Evolutionary conservation across 2,888 invertebrate species (phyloP).

Genomic region (Notocelia uddmanniana): DNA sequence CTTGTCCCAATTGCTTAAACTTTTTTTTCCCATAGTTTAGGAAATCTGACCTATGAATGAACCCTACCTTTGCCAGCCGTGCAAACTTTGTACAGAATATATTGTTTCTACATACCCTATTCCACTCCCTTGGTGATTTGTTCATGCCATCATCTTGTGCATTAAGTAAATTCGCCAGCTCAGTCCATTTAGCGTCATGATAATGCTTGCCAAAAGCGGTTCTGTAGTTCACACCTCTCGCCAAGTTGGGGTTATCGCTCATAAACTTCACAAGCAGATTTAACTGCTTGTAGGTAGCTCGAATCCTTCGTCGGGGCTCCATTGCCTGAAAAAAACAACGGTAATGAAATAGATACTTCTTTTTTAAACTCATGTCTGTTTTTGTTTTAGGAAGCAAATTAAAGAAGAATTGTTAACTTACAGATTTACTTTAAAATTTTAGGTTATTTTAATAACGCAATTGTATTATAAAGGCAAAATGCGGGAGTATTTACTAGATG

Average conservation of each 20-base stretch:
- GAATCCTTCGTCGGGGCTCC: slow-evolving; percentile 21
- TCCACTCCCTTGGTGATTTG: slow-evolving; percentile 35
- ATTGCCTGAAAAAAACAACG: neutral
- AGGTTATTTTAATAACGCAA: neutral
- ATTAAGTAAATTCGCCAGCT: slow-evolving; percentile 29
- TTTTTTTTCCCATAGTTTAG: too few relatives aligned
- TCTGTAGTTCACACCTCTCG: slow-evolving; percentile 28
- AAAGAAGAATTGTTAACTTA: neutral
- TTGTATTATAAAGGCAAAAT: neutral
- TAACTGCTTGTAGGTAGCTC: slow-evolving; percentile 26
- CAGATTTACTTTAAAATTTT: neutral
- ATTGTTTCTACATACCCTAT: slow-evolving; percentile 16
- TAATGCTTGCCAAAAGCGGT: slow-evolving; percentile 35
- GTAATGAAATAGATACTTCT: neutral
- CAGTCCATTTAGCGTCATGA: slow-evolving; percentile 35
- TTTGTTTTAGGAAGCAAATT: neutral
- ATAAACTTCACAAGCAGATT: slow-evolving; percentile 36
- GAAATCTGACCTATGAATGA: neutral
- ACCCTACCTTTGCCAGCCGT: neutral
- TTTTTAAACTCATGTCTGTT: neutral
- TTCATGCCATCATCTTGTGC: slow-evolving; percentile 35
- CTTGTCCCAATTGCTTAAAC: too few relatives aligned
- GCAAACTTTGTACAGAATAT: neutral
- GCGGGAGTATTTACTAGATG: neutral
- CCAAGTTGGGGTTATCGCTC: slow-evolving; percentile 18